A percentile compares a stretch with the other conserved stretches of the same genome.
Evolutionary conservation across 2,113 vertebrate genomes (phyloP).

Genomic region (Salvator merianae): DNA sequence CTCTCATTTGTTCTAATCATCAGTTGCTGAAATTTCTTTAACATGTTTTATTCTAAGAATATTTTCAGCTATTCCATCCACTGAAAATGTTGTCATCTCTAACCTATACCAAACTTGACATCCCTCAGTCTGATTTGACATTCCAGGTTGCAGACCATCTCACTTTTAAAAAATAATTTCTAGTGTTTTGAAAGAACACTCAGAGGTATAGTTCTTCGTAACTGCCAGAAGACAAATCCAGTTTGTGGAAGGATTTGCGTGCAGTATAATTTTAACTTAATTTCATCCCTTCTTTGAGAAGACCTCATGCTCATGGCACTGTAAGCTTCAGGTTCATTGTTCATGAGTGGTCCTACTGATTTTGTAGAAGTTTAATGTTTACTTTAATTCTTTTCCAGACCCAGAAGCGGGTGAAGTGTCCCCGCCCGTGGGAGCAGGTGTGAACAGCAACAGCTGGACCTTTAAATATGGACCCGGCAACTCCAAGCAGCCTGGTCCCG

Average conservation of each 20-base stretch:
- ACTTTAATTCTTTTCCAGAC: slow-evolving; percentile 79
- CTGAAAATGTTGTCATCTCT: not conserved
- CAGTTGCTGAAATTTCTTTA: too few relatives aligned
- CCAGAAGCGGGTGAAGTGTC: slow-evolving; percentile 95
- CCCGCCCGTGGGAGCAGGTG: slow-evolving; percentile 93
- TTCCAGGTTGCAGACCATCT: not conserved
- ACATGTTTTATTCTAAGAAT: too few relatives aligned
- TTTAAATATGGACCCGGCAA: slow-evolving; percentile 95
- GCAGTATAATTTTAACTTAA: not conserved
- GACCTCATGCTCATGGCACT: not conserved
- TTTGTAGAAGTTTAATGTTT: slow-evolving; percentile 44
- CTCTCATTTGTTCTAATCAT: too few relatives aligned
- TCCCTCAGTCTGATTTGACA: not conserved
- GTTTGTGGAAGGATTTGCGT: not conserved
- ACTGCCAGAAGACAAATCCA: not conserved
- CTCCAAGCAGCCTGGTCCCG: slow-evolving; percentile 92
- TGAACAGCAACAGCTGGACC: slow-evolving; percentile 99
- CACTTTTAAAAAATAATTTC: not conserved
- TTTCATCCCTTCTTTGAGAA: not conserved
- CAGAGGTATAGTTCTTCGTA: not conserved
- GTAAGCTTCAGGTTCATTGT: not conserved
- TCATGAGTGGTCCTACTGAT: not conserved
- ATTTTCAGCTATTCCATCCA: not conserved
- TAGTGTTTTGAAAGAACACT: not conserved
- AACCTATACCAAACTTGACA: not conserved